These are phyloP conservation scores for Chiloscyllium punctatum DNA, from an alignment of 2,797 vertebrate genomes.

Conservation along the genomic window DNA sequence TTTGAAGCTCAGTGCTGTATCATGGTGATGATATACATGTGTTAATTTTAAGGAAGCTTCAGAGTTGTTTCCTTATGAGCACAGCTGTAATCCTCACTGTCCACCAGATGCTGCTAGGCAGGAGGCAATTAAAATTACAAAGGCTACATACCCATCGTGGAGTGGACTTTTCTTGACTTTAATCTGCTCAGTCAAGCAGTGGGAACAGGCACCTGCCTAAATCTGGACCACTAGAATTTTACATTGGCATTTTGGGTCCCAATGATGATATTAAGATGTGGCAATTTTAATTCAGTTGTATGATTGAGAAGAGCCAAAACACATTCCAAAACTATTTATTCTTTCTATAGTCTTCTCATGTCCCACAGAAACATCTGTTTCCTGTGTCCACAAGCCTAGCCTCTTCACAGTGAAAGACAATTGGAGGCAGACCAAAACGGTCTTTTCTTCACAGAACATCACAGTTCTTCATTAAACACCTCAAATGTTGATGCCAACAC, in stretches of 20 bases:
- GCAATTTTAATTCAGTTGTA: neutral
- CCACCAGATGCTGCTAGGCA: neutral
- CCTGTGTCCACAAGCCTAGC: slow-evolving; percentile 50
- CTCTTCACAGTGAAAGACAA: slow-evolving; percentile 49
- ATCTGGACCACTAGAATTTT: neutral
- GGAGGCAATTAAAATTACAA: neutral
- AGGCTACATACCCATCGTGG: neutral
- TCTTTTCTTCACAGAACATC: slow-evolving; percentile 71
- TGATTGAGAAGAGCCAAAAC: neutral
- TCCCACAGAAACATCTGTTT: neutral
- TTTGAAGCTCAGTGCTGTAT: neutral
- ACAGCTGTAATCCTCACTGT: neutral
- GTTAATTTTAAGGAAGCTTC: neutral
- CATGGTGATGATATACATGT: too few relatives aligned
- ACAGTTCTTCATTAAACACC: slow-evolving; percentile 48
- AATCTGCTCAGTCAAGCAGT: too few relatives aligned
- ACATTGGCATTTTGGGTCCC: neutral
- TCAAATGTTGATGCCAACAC: slow-evolving; percentile 40
- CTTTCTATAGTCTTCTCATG: neutral
- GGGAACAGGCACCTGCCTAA: too few relatives aligned
- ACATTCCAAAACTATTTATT: too few relatives aligned
- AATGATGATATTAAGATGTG: neutral
- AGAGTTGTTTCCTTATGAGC: neutral
- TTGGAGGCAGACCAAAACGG: slow-evolving; percentile 62
- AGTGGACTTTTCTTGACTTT: neutral